Percentiles rank a stretch among this genome's conserved stretches.
Conservation (phyloP, 2,888 invertebrate species). For the Didymodactylos carnosus region DNA sequence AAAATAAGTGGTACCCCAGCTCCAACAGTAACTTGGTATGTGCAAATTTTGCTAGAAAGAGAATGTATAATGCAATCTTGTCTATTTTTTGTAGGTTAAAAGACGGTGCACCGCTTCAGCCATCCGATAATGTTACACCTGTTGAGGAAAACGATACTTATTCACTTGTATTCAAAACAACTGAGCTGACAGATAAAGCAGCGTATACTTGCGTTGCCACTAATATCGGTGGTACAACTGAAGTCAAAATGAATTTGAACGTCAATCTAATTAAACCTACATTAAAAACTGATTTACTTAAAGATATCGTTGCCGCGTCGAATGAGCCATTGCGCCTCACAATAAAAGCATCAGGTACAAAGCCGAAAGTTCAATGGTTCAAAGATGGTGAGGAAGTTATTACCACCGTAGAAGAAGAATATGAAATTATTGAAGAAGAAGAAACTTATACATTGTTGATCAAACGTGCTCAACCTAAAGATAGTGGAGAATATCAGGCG, state of each 20-base stretch:
- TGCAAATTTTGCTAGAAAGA: no score
- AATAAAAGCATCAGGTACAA: neutral
- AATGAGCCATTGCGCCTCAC: neutral
- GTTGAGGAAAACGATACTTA: neutral
- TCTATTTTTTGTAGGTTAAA: no score
- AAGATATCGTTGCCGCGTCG: neutral
- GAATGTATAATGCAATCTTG: no score
- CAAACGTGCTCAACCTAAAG: slow-evolving; percentile 4
- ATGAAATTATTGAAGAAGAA: neutral
- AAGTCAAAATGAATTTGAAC: slow-evolving; percentile 1
- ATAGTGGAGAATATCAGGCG: slow-evolving; percentile 5
- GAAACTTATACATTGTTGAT: slow-evolving; percentile 4
- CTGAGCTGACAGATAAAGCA: slow-evolving; percentile 3
- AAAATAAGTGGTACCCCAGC: slow-evolving; percentile 2
- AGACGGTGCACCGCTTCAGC: slow-evolving; percentile 3
- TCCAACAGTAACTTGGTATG: slow-evolving; percentile 5
- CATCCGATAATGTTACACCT: neutral
- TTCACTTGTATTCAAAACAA: neutral
- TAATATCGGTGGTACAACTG: slow-evolving; percentile 6
- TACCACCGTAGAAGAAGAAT: neutral
- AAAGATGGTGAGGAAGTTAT: slow-evolving; percentile 7
- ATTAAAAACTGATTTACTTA: neutral
- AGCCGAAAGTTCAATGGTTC: slow-evolving; percentile 13
- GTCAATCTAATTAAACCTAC: neutral
- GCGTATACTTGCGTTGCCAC: slow-evolving; percentile 3